Base-by-base conservation (phyloP, 2,888 invertebrate species). In the Malacosoma neustria region DNA sequence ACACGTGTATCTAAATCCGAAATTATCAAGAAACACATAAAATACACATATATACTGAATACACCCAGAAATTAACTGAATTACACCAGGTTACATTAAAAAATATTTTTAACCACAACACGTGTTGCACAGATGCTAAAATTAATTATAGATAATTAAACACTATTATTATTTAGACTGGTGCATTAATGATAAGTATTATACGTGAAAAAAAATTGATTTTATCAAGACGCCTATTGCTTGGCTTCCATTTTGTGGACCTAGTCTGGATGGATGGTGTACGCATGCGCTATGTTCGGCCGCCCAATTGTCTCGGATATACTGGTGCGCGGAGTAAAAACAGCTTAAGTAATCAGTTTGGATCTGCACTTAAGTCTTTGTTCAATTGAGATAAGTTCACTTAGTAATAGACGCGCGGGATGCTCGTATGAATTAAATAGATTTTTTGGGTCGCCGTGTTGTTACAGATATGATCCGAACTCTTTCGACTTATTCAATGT, bases 351-450 rank as follows among this genome's bases (percentile, higher is more conserved):
- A 22, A 22, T 2, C 22, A 22, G 2, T 9, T 7, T 22, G 9
- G 22, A 22, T 9, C 22, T 5, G 22, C 22, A 22, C 6, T 22
- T 22, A 22, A 9, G 22, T 22, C 22, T 7, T 22, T 9, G 6
- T 22, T 22, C 22, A 22, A 22, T 22, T 22, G 22, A 9, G 22
- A 22, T 22, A 22, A 5, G 5, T 9, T 5, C 22, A 22, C 22
- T 22, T 22, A 22, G 22, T 22, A 22, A 36, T 22, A 22, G 22
- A 22, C 22, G 22, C 22, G 22, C 22, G 22, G 22, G 22, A 22
- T 22, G 22, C 9, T 22, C 22, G 9, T 22, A 22, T 22, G 22
- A 22, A 55, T 45, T 51, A 36, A 41, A 51, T 42, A 42, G 11
- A 15, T 29, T 22, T 29, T 29, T 34, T 29, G 34, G 13, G 15